Evolutionary conservation across 2,797 vertebrate species (phyloP).

Genomic region (Mallotus villosus): DNA sequence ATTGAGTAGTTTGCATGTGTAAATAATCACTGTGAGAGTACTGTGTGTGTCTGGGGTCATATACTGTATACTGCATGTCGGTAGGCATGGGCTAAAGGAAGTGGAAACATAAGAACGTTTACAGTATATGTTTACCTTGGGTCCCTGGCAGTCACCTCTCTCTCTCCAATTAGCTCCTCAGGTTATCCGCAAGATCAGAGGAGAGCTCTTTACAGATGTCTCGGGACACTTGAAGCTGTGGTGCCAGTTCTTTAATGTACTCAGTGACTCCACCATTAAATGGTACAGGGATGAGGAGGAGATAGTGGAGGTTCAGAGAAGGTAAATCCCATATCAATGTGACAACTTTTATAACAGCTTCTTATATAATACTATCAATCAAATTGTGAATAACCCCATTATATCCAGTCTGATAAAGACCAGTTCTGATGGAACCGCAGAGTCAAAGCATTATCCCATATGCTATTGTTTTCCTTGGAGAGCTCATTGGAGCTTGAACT

Average conservation of each 20-base stretch:
- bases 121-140: conserved; percentile 46
- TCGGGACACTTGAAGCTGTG: conserved; percentile 96
- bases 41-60: conserved; percentile 15
- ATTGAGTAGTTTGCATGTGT: neutral
- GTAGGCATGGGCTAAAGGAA: conserved; percentile 21
- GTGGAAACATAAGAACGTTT: conserved; percentile 47
- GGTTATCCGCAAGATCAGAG: conserved; percentile 96
- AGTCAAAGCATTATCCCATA: neutral
- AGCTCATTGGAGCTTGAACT: conserved; percentile 63
- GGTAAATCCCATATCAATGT: conserved; percentile 73
- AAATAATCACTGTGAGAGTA: neutral
- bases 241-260: conserved; percentile 98
- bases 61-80: conserved; percentile 3
- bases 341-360: neutral
- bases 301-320: conserved; percentile 85
- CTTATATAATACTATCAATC: neutral
- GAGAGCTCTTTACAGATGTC: conserved; percentile 93
- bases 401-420: conserved; percentile 22
- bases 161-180: conserved; percentile 83
- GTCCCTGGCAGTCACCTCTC: conserved; percentile 15
- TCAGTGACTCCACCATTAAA: conserved; percentile 88
- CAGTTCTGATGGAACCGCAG: conserved; percentile 1
- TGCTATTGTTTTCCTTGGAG: conserved; percentile 20
- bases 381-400: conserved; percentile 1
- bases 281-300: conserved; percentile 91